These are phyloP conservation scores for Propithecus coquereli DNA, from an alignment of 2,113 vertebrate species.

Conservation along the genomic window DNA sequence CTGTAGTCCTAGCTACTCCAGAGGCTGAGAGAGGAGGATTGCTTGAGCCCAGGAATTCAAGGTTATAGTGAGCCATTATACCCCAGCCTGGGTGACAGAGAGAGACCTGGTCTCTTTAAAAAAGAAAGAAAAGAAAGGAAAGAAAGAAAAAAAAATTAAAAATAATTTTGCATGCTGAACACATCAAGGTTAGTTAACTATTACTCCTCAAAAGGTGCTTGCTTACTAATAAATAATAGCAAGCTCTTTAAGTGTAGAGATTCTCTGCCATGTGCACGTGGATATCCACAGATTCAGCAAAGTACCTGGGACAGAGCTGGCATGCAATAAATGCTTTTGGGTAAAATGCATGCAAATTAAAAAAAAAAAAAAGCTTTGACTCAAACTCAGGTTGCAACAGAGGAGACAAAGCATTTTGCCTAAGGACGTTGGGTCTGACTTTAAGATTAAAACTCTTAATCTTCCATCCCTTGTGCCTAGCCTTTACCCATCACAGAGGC, in stretches of 20 bases:
- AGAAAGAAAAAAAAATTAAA: not conserved
- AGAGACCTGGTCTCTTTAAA: not conserved
- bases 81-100: too few relatives aligned
- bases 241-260: not conserved
- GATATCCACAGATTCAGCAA: not conserved
- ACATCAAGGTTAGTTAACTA: not conserved
- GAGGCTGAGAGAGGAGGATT: too few relatives aligned
- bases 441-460: not conserved
- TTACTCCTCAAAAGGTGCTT: not conserved
- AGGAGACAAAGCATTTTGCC: not conserved
- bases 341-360: not conserved
- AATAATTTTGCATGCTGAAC: not conserved
- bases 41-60: too few relatives aligned
- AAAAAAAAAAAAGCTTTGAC: not conserved
- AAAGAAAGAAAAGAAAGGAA: too few relatives aligned
- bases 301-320: not conserved
- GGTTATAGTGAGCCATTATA: too few relatives aligned
- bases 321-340: not conserved
- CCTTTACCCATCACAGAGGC: not conserved
- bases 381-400: not conserved
- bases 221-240: not conserved
- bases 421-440: not conserved
- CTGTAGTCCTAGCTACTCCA: too few relatives aligned
- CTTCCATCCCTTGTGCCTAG: not conserved
- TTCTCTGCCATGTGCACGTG: not conserved